Evolutionary conservation across 1,140 invertebrate species (phyloP).

Genomic region (Habropoda laboriosa): DNA sequence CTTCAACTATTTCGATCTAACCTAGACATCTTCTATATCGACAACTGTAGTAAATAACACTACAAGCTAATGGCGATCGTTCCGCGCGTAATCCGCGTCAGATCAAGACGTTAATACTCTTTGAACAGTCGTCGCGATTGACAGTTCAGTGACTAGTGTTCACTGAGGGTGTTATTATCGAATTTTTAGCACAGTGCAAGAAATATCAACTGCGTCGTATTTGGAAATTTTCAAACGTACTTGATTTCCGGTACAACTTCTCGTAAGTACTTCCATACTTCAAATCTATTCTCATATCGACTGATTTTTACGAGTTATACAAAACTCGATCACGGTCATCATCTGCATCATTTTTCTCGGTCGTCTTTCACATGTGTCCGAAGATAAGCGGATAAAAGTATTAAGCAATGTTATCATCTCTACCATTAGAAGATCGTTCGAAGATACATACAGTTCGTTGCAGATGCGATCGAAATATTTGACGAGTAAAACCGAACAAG

Average conservation of each 20-base stretch:
- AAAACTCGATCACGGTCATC: too few species aligned
- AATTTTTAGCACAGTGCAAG: not conserved
- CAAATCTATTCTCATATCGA: not conserved
- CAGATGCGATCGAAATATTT: too few species aligned
- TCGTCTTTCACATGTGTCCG: not conserved
- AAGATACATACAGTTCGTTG: not conserved
- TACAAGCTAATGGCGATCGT: not conserved
- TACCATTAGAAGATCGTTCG: not conserved
- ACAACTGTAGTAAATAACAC: not conserved
- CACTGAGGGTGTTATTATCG: too few species aligned
- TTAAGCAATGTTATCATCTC: not conserved
- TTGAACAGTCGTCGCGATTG: not conserved
- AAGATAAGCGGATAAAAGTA: constrained; percentile 31
- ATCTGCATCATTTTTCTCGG: too few species aligned
- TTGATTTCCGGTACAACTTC: not conserved
- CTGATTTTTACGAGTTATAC: not conserved
- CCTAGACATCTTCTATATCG: not conserved
- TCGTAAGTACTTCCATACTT: not conserved
- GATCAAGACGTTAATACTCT: constrained; percentile 10
- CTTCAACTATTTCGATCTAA: too few species aligned
- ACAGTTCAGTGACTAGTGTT: not conserved
- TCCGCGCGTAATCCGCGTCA: not conserved
- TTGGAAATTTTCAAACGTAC: not conserved
- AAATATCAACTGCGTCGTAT: not conserved
- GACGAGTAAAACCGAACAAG: too few species aligned